Conservation (phyloP, 2,888 invertebrate genomes). For the Mycalesis mineus region DNA sequence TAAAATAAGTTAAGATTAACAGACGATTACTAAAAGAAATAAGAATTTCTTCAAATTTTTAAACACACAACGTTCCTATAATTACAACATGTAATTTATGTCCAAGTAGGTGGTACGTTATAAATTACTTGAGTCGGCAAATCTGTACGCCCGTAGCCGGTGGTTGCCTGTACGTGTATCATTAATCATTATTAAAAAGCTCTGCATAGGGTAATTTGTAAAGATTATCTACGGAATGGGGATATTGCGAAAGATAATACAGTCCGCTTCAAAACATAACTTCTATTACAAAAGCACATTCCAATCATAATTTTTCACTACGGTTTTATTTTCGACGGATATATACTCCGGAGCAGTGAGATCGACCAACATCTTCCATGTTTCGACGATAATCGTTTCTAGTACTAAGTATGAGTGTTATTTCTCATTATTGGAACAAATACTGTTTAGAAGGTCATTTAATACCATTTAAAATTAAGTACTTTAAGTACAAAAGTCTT, state of each 20-base stretch:
- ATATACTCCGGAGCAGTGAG: too few relatives aligned
- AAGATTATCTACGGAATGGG: constrained; percentile 10
- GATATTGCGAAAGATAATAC: constrained; percentile 7
- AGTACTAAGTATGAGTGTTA: too few relatives aligned
- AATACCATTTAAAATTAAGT: too few relatives aligned
- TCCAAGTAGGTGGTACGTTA: constrained; percentile 10
- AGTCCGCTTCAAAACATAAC: neutral
- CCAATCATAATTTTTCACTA: neutral
- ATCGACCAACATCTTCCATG: too few relatives aligned
- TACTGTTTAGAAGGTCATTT: too few relatives aligned
- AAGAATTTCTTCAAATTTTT: too few relatives aligned
- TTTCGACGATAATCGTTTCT: too few relatives aligned
- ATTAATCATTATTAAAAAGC: constrained; percentile 26
- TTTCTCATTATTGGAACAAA: too few relatives aligned
- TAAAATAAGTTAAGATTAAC: too few relatives aligned
- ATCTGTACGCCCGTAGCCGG: constrained; percentile 22
- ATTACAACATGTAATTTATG: constrained; percentile 10
- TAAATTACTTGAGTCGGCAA: constrained; percentile 27
- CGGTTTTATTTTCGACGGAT: neutral
- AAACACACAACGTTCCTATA: constrained; percentile 1
- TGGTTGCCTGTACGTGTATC: constrained; percentile 17
- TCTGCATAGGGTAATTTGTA: constrained; percentile 14
- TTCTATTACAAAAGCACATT: neutral
- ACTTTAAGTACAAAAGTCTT: too few relatives aligned
- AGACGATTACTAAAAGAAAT: too few relatives aligned